Percentiles rank a stretch among this genome's conserved stretches.
Conservation (phyloP, 1,140 invertebrate genomes). For the Zophobas atratus region DNA sequence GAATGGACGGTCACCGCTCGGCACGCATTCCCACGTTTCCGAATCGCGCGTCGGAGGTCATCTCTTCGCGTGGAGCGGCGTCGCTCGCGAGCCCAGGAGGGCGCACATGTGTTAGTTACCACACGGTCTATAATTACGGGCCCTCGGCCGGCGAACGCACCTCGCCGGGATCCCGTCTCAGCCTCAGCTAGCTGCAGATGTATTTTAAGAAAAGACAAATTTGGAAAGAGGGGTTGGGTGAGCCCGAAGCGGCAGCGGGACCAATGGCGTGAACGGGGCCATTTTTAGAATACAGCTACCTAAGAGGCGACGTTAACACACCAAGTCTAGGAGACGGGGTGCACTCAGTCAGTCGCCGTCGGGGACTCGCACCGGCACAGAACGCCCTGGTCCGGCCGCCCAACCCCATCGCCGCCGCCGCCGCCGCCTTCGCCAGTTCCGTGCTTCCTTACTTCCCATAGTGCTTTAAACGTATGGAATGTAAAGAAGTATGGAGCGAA, state of each 20-base stretch:
- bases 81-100: slow-evolving; percentile 18
- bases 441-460: slow-evolving; percentile 98
- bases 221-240: slow-evolving; percentile 73
- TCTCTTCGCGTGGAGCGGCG: too few relatives aligned
- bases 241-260: slow-evolving; percentile 54
- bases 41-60: too few relatives aligned
- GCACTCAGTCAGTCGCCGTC: slow-evolving; percentile 70
- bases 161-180: slow-evolving; percentile 24
- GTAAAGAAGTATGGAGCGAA: slow-evolving; percentile 97
- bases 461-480: slow-evolving; percentile 91
- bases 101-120: slow-evolving; percentile 62
- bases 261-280: slow-evolving; percentile 68
- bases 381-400: slow-evolving; percentile 36
- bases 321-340: slow-evolving; percentile 57
- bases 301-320: slow-evolving; percentile 55
- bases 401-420: not conserved
- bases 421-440: slow-evolving; percentile 79
- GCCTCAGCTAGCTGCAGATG: slow-evolving; percentile 70
- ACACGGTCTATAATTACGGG: slow-evolving; percentile 60
- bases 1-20: too few relatives aligned
- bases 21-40: too few relatives aligned
- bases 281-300: slow-evolving; percentile 74
- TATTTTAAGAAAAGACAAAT: slow-evolving; percentile 88
- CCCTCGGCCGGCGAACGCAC: slow-evolving; percentile 40
- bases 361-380: slow-evolving; percentile 60